These are phyloP conservation scores for Albula goreensis DNA, from an alignment of 2,113 vertebrate genomes.

Conservation along the genomic window DNA sequence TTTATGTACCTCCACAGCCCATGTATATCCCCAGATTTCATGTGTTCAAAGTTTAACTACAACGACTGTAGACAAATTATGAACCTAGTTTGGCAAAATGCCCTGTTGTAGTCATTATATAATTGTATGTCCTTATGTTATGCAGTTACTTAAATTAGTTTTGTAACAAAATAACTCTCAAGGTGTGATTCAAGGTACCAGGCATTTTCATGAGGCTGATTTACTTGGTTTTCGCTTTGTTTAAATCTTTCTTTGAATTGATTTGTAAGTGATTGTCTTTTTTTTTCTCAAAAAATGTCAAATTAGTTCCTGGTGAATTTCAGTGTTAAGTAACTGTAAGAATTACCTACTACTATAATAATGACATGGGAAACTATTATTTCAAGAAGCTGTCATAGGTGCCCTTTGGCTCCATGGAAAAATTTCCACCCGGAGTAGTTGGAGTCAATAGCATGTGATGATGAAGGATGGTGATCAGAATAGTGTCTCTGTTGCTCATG, in stretches of 20 bases:
- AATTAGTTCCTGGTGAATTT: background rate
- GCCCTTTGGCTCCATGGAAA: background rate
- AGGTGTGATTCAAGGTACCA: background rate
- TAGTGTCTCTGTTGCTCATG: background rate
- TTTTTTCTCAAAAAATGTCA: too few relatives aligned
- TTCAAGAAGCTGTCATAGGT: background rate
- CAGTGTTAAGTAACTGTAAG: background rate
- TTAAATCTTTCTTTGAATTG: too few relatives aligned
- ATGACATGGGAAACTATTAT: background rate
- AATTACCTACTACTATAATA: background rate
- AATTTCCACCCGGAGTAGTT: background rate
- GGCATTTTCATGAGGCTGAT: background rate
- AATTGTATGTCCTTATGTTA: too few relatives aligned
- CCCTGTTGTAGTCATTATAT: too few relatives aligned
- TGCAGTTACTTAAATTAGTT: background rate
- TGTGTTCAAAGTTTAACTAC: too few relatives aligned
- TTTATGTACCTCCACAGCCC: background rate
- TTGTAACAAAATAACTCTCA: background rate
- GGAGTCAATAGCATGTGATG: background rate
- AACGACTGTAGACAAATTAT: too few relatives aligned
- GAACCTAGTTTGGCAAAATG: too few relatives aligned
- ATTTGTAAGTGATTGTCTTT: too few relatives aligned
- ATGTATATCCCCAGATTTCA: too few relatives aligned
- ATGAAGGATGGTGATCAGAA: background rate
- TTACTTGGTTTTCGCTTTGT: too few relatives aligned